Base-by-base conservation (phyloP, 2,888 invertebrate genomes). In the Autographa pulchrina region DNA sequence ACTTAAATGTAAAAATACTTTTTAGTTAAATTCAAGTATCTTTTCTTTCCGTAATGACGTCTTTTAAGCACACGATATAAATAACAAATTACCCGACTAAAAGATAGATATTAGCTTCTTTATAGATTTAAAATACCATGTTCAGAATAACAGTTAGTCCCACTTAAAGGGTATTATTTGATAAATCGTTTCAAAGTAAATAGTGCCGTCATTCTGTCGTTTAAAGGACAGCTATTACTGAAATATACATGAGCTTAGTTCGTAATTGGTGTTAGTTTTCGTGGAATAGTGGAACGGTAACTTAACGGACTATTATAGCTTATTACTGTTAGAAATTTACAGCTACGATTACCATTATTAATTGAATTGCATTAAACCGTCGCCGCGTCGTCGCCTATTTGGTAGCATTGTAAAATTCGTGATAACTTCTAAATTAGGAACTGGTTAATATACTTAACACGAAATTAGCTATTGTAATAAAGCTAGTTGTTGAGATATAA, bases 291-390 rank as follows among this genome's bases (percentile, higher is more conserved):
- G 13, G 60, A 56, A 67, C 70, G 59, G 32, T 25, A 14, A 59
- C 52, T n/a, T 43, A 32, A 62, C 14, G 61, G 52, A 58, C 18
- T 41, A 71, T 74, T 82, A 86, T 73, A 79, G 85, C 80, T 84
- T 85, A 89, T 88, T 88, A 88, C 84, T 83, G 75, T 81, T 78
- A 79, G 77, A 83, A 86, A 84, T 87, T 85, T 75, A 82, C 75
- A 80, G 73, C 83, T 77, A 82, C 80, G 75, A 70, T 83, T 81
- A 82, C 80, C 72, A 79, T 84, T 87, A 89, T 90, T 89, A 91
- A 90, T 91, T 87, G 87, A 90, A 91, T 90, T 89, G 90, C 89
- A 90, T 89, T 90, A 87, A 85, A 84, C 78, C 72, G 79, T 76
- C 82, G 84, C 80, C 83, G 78, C 72, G 79, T 76, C 82, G 84